Evolutionary conservation across 2,113 vertebrate genomes (phyloP), one percentile per base, ranked within the genome.

Genomic region (Prionailurus bengalensis): DNA sequence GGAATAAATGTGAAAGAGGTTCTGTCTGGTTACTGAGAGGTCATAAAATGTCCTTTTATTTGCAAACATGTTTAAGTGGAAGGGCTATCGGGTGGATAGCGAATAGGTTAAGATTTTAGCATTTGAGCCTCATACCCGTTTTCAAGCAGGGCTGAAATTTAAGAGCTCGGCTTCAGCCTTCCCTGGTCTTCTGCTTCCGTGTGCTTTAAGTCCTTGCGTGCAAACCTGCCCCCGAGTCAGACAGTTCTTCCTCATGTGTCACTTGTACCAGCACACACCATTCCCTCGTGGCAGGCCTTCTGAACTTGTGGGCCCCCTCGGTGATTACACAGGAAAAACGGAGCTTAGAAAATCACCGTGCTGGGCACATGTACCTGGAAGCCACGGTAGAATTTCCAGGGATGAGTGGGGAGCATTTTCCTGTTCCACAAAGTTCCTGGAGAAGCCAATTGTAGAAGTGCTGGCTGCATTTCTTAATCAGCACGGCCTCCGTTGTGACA

Each of bases 221-320:
- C 55, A 82, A 11, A n/a, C 7, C 5, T 51, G 65, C 48, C 48
- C 25, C 88, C 1, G 1, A 42, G 12, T 39, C 48, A 12, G 5
- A 14, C 3, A 1, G 12, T 7, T 51, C 89, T 61, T 96, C 70
- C 70, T 61, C 63, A n/a, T 19, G 4, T 3, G 1, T 13, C 8
- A 25, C 27, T 73, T 23, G 1, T 9, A 1, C 66, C 4, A 4
- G 3, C 1, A 4, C 10, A 15, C 11, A 0, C 23, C 31, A 8
- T 12, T 65, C 45, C 51, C n/a, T 6, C 4, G 9, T 29, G 51
- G 29, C 8, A 33, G 66, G 58, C 29, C 1, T 74, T 83, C n/a
- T 39, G 51, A 45, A 45, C 13, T 1, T 12, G 9, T n/a, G n/a
- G 55, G 7, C 25, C 58, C 83, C 45, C 68, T 61, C 9, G 68